Evolutionary conservation across 2,113 vertebrate species (phyloP).

Genomic region (Rhynchomys soricoides): DNA sequence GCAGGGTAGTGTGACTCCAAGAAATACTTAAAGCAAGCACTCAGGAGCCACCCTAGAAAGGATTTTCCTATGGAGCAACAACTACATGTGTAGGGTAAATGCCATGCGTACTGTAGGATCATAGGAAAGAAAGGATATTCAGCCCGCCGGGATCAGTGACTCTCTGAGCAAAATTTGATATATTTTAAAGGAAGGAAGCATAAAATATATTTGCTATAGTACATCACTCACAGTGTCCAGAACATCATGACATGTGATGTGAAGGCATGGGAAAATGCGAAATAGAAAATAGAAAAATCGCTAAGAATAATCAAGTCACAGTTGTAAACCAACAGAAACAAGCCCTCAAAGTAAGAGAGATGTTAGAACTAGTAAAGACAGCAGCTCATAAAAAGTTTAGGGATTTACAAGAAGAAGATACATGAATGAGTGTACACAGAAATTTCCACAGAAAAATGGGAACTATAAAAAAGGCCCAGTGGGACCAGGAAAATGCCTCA

Average conservation of each 20-base stretch:
- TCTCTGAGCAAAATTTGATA: background rate
- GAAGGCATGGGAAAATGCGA: constrained; percentile 13
- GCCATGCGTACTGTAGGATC: background rate
- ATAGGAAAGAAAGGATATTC: background rate
- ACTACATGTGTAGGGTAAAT: background rate
- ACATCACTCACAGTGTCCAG: background rate
- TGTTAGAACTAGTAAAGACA: background rate
- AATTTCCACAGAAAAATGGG: constrained; percentile 4
- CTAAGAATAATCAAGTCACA: background rate
- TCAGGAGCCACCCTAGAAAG: background rate
- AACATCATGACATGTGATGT: background rate
- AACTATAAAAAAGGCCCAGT: background rate
- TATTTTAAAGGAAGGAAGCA: constrained; percentile 24
- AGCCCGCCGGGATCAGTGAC: background rate
- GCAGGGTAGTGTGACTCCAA: background rate
- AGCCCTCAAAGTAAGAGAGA: background rate
- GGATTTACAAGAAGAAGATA: background rate
- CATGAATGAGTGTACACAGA: background rate
- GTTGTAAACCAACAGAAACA: background rate
- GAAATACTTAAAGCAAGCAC: background rate
- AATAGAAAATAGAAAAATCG: no score
- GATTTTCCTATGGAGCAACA: background rate
- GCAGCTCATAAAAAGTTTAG: background rate
- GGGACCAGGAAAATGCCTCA: no score
- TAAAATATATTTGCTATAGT: background rate